Evolutionary conservation across 2,797 vertebrate genomes (phyloP), one percentile per base, ranked within the genome.

Genomic region (Trachurus trachurus): DNA sequence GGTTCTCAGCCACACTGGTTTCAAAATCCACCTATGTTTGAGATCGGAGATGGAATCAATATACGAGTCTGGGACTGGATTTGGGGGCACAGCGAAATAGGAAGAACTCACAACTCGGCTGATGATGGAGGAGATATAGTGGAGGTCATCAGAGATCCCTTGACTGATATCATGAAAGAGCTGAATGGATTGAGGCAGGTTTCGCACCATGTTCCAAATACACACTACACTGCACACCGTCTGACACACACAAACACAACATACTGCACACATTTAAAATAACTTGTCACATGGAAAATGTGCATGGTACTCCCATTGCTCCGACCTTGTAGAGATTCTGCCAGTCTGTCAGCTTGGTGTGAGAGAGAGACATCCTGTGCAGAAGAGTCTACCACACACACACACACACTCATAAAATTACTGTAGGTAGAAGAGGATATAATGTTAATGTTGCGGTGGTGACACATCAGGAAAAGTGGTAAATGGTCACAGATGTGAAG

Each of bases 291-390:
- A 11, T n/a, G 26, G 9, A 57, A 59, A 71, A 4, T 52, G 21
- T 19, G 2, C 15, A 19, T 17, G 5, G 15, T 31, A 39, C 67
- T 63, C 39, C 29, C 37, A 68, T 9, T 44, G 34, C 19, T 79
- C 81, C 68, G 81, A 97, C 97, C 96, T 98, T 99, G 82, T 99
- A 98, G 17, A 99, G 96, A 82, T 94, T 93, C 70, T 98, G 96
- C 98, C 98, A 99, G 91, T 99, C 97, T 3, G 86, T 92, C 73
- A 97, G 95, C 93, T 97, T 99, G 75, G 97, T 97, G 85, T 96
- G 93, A 69, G 96, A 97, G 65, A 98, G 94, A 68, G 96, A 95
- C 98, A 99, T 99, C 79, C 96, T 96, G 66, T 93, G 97, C 65
- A 99, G 93, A 87, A 99, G 96, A 83, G 94, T 95, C 97, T 97